These are phyloP conservation scores for Armadillidium nasatum DNA, from an alignment of 1,140 invertebrate species.

Conservation along the genomic window DNA sequence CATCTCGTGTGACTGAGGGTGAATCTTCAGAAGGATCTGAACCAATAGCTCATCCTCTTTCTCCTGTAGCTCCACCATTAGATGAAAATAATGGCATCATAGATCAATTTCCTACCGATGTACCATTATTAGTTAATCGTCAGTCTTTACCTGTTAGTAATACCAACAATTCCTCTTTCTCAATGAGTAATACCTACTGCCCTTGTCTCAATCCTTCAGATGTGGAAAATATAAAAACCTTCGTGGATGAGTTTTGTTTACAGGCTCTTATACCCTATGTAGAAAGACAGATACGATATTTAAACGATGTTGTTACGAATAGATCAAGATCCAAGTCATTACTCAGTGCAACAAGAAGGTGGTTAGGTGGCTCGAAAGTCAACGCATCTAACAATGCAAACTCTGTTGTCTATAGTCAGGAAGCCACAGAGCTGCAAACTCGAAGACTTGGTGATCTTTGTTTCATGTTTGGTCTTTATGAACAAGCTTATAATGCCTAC, in stretches of 20 bases:
- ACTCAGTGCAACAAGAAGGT: conserved; percentile 87
- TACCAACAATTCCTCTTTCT: background rate
- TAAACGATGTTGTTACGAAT: conserved; percentile 67
- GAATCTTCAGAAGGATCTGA: conserved; percentile 31
- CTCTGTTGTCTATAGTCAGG: conserved; percentile 61
- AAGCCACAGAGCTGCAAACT: conserved; percentile 88
- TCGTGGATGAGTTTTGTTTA: conserved; percentile 66
- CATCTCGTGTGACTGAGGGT: conserved; percentile 37
- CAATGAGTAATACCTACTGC: conserved; percentile 17
- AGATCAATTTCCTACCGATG: conserved; percentile 33
- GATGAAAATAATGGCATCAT: conserved; percentile 36
- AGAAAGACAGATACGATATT: conserved; percentile 73
- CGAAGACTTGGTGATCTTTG: conserved; percentile 88
- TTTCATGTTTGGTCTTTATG: conserved; percentile 93
- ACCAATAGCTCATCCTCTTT: conserved; percentile 36
- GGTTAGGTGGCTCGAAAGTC: conserved; percentile 75
- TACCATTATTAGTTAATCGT: conserved; percentile 34
- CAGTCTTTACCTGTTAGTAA: background rate
- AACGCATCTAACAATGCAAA: conserved; percentile 36
- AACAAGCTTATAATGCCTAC: conserved; percentile 85
- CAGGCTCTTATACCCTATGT: conserved; percentile 77
- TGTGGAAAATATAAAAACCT: conserved; percentile 72
- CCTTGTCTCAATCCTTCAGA: conserved; percentile 54
- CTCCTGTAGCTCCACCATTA: conserved; percentile 28
- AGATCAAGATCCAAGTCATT: conserved; percentile 60